Evolutionary conservation across 2,888 invertebrate genomes (phyloP), one percentile per base, ranked within the genome.

Genomic region (Caprella mutica): DNA sequence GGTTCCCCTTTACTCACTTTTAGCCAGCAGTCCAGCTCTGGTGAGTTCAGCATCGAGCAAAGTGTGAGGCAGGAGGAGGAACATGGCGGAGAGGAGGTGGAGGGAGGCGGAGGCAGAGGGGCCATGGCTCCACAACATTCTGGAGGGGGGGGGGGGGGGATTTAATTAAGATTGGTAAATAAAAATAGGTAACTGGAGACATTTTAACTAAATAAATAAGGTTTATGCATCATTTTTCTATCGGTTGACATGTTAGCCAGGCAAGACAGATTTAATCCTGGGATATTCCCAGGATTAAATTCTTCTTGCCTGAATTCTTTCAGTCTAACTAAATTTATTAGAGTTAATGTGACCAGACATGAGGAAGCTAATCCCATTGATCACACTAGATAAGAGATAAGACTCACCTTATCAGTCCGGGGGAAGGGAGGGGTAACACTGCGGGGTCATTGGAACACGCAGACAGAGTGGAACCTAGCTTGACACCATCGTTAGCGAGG

Each of bases 401-500:
- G 26, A 19, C 39, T 54, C 40, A 58, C 61, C 58, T 61, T 29
- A 61, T 44, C 33, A 61, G 26, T 38, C 61, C 61, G 4, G 48
- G 33, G 5, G 61, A 35, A 8, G 51, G 53, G 17, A 42, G n/a
- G 26, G 54, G 42, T n/a, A 58, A 55, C 14, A 57, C 44, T 12
- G 61, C 58, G 3, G 61, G 61, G 58, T 65, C 66, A 48, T 53
- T 54, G 29, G 71, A 83, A 83, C 65, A 80, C 78, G 67, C 80
- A 80, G 68, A 81, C 75, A 67, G 77, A 79, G 33, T 81, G 75
- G 2, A 44, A 26, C 86, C 86, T 65, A 91, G 76, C 73, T 87
- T 86, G 68, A 84, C 81, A 56, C 89, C 88, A 73, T 91, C 91
- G 73, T 90, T 90, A 63, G 89, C 86, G 69, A 87, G 79, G 74